Conservation (phyloP, 1,140 invertebrate genomes). For the Drosophila tropicalis region DNA sequence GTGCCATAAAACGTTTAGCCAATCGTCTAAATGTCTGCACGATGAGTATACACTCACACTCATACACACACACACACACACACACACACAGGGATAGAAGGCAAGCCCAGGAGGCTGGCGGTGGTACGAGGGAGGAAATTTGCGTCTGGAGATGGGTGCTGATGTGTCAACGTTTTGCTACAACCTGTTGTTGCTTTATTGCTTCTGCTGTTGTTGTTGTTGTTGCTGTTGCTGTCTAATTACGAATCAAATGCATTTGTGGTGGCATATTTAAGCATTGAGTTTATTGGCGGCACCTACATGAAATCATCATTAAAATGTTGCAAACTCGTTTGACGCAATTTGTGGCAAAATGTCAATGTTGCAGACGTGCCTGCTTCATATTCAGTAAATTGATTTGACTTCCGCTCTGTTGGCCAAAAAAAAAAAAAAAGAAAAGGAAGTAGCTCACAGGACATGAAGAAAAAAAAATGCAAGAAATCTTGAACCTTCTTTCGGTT, state of each 20-base stretch:
- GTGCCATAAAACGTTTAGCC: conserved; percentile 76
- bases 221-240: conserved; percentile 45
- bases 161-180: conserved; percentile 36
- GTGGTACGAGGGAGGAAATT: not conserved
- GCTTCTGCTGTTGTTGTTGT: conserved; percentile 17
- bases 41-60: not conserved
- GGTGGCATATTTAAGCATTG: conserved; percentile 77
- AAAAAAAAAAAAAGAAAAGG: conserved; percentile 36
- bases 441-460: conserved; percentile 58
- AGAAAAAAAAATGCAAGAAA: conserved; percentile 15
- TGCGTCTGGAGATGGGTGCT: conserved; percentile 3
- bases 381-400: conserved; percentile 67
- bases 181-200: conserved; percentile 39
- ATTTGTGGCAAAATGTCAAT: conserved; percentile 68
- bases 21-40: conserved; percentile 41
- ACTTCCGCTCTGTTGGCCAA: conserved; percentile 60
- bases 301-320: conserved; percentile 80
- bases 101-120: not conserved
- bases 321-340: conserved; percentile 76
- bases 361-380: conserved; percentile 47
- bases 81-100: not conserved
- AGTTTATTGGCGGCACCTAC: conserved; percentile 80
- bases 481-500: conserved; percentile 58
- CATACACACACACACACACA: no score
- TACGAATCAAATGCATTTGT: conserved; percentile 68